Evolutionary conservation across 1,140 invertebrate genomes (phyloP).

Genomic region (Lithobius niger): DNA sequence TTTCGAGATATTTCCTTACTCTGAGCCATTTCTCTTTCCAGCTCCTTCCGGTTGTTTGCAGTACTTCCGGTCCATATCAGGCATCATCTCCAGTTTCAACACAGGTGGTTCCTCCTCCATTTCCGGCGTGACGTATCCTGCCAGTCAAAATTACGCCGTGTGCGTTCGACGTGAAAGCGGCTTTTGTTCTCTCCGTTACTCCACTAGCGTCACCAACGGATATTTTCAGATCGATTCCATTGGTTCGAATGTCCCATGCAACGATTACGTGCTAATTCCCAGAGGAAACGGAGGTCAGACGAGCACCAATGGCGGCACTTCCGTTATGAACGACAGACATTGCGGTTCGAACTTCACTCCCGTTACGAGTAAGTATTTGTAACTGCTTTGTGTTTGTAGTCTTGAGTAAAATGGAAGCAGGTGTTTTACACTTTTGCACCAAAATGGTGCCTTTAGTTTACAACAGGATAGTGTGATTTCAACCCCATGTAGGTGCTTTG

Average conservation of each 20-base stretch:
- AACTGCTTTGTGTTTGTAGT: neutral
- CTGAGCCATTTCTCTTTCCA: slow-evolving; percentile 8
- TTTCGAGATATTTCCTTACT: too few relatives aligned
- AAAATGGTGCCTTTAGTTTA: too few relatives aligned
- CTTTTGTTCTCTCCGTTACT: neutral
- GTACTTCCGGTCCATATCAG: slow-evolving; percentile 17
- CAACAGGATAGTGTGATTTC: too few relatives aligned
- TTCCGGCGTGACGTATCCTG: neutral
- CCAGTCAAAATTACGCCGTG: neutral
- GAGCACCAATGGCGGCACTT: too few relatives aligned
- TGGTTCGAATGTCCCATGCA: neutral
- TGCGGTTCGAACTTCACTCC: neutral
- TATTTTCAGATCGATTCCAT: neutral
- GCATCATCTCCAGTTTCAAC: slow-evolving; percentile 21
- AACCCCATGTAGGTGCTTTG: too few relatives aligned
- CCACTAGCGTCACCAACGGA: neutral
- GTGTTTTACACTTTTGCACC: neutral
- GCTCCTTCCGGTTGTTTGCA: slow-evolving; percentile 22
- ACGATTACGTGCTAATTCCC: neutral
- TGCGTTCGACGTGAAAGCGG: neutral
- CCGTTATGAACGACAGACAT: neutral
- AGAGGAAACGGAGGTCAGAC: too few relatives aligned
- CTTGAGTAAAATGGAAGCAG: neutral
- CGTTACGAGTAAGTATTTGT: neutral
- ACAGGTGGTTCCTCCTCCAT: neutral